These are phyloP conservation scores for Streptopelia turtur DNA, from an alignment of 2,797 vertebrate species.

Conservation along the genomic window DNA sequence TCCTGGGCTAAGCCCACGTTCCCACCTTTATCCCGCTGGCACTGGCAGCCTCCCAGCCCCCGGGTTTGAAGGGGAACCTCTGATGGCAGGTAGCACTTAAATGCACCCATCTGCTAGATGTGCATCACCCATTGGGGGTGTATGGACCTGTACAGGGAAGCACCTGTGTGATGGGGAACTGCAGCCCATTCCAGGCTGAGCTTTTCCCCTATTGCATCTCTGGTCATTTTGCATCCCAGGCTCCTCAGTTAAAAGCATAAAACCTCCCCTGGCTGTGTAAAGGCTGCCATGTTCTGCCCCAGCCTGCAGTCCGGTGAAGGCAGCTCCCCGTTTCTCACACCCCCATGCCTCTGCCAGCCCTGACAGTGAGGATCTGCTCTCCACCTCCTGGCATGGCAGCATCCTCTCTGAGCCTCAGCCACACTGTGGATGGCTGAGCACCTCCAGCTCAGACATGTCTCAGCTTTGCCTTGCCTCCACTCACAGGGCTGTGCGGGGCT, in stretches of 20 bases:
- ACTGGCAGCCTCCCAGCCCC: neutral
- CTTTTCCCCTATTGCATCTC: neutral
- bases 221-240: neutral
- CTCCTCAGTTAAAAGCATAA: neutral
- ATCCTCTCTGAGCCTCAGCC: neutral
- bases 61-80: neutral
- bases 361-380: neutral
- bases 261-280: neutral
- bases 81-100: neutral
- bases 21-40: neutral
- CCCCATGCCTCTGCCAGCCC: neutral
- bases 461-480: neutral
- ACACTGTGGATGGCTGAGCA: accelerated
- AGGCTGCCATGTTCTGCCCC: neutral
- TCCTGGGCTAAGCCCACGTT: neutral
- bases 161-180: neutral
- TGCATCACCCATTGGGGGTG: accelerated
- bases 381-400: neutral
- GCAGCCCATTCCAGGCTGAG: neutral
- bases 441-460: neutral
- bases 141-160: neutral
- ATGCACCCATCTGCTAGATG: neutral
- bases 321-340: neutral
- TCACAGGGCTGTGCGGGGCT: accelerated
- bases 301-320: neutral